Evolutionary conservation across 2,888 invertebrate genomes (phyloP), one percentile per base, ranked within the genome.

Genomic region (Cataglyphis albicans): DNA sequence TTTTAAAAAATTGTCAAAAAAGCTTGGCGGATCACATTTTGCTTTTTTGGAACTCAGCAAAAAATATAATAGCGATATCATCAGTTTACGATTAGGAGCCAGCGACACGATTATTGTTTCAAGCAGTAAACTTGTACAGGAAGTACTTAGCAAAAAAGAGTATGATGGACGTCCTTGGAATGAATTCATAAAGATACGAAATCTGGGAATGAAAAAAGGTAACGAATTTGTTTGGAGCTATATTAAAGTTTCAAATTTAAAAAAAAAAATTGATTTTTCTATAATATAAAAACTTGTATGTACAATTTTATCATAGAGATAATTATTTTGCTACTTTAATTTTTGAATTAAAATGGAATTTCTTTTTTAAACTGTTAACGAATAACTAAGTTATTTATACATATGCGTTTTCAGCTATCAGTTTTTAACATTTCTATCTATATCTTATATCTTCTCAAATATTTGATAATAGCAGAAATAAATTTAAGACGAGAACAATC

Each of bases 151-250:
- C 0, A 93, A 95, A 18, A 96, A 97, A 78, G 96, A 96, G 32
- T 97, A 95, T 88, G 96, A 96, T 83, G 97, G 96, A 0, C 94
- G 97, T 32, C 97, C 97, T 0, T 96, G 97, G 91, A 96, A 96
- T 84, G 96, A 96, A 90, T 97, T 97, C 88, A 93, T 96, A 21
- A 95, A 96, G 44, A 91, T 97, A 18, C 95, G 97, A 38, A 96
- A 96, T 21, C 95, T 97, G 95, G 97, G 97, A 35, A 95, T 95
- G 0, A 95, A 94, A 86, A 95, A 95, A 95, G 96, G 96, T 96
- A 87, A 75, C 0, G 10, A 4, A 18, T 70, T n/a, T 0, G 5
- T 15, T 21, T 7, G 3, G 0, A 70, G 15, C 15, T 25, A 18
- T 25, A 32, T 48, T 67, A 7, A 48, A 57, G 12, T 18, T 59